Base-by-base conservation (phyloP, 2,113 vertebrate species). In the Ophthalmolycus amberensis region DNA sequence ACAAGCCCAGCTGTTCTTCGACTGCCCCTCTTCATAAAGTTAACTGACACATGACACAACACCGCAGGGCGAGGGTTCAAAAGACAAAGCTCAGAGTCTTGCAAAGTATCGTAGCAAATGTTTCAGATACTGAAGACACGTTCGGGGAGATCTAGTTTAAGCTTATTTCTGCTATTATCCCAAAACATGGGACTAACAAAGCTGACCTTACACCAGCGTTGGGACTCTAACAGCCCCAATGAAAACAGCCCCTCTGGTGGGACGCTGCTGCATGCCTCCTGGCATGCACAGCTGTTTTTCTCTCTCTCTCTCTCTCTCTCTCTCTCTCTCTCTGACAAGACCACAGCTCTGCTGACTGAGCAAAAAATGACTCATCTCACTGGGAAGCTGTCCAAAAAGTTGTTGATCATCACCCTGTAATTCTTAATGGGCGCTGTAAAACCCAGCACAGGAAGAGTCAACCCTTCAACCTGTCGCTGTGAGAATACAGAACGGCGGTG, bases 281-380 rank as follows among this genome's bases (percentile, higher is more conserved):
- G 84, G 82, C 86, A 89, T 75, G 80, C 76, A 73, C 90, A 91
- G 88, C 92, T 92, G 88, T 82, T 90, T 85, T 65, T 78, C 22
- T 48, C 15, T 59, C 9, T 18, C 34, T 37, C 34, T 10, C 16
- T 48, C 15, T 59, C 9, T 18, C 34, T 37, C 34, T 10, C 16
- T 38, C 58, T 40, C 46, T 80, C 16, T 56, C 15, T 52, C 71
- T 59, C 25, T 85, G 54, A 82, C 89, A 78, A 88, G 82, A 75
- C 60, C 64, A 81, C 58, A 9, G 66, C 58, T 89, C 78, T 92
- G 93, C 92, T 94, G 92, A 94, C 80, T 77, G 82, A 82, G 89
- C 91, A 77, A 67, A 90, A 84, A 84, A 68, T 88, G 80, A 85
- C 71, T 92, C 92, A 90, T 88, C 83, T 67, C 76, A 68, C 72